Conservation (phyloP, 1,140 invertebrate species). For the Brachionus plicatilis region DNA sequence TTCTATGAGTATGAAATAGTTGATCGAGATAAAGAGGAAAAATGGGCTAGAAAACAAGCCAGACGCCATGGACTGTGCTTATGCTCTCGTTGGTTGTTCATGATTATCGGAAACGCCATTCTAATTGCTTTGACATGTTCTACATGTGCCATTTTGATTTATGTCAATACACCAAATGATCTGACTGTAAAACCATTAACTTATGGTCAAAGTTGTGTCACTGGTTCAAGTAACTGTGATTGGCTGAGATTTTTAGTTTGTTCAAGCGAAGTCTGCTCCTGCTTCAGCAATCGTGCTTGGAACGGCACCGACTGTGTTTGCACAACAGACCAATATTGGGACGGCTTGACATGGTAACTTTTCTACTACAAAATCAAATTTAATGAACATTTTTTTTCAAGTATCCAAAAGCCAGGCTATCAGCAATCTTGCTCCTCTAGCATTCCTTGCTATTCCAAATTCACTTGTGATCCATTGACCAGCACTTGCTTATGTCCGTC, state of each 20-base stretch:
- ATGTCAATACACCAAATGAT: constrained; percentile 31
- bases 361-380: not conserved
- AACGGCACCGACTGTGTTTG: constrained; percentile 32
- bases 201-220: constrained; percentile 25
- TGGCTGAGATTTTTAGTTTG: constrained; percentile 10
- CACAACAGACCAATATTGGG: constrained; percentile 2
- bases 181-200: constrained; percentile 25
- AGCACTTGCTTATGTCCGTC: constrained; percentile 35
- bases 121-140: constrained; percentile 1
- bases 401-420: not conserved
- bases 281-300: constrained; percentile 15
- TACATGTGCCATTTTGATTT: constrained; percentile 24
- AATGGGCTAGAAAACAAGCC: constrained; percentile 14
- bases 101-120: constrained; percentile 24
- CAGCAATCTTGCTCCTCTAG: not conserved
- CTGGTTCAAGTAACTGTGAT: not conserved
- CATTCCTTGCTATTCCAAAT: not conserved
- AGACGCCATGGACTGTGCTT: constrained; percentile 9
- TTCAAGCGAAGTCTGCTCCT: not conserved
- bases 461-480: constrained; percentile 21
- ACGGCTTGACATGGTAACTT: constrained; percentile 19
- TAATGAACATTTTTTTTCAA: not conserved
- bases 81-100: constrained; percentile 30
- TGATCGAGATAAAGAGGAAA: constrained; percentile 33
- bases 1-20: constrained; percentile 39